These are phyloP conservation scores for Aphrophora alni DNA, from an alignment of 2,888 invertebrate species.

Conservation along the genomic window DNA sequence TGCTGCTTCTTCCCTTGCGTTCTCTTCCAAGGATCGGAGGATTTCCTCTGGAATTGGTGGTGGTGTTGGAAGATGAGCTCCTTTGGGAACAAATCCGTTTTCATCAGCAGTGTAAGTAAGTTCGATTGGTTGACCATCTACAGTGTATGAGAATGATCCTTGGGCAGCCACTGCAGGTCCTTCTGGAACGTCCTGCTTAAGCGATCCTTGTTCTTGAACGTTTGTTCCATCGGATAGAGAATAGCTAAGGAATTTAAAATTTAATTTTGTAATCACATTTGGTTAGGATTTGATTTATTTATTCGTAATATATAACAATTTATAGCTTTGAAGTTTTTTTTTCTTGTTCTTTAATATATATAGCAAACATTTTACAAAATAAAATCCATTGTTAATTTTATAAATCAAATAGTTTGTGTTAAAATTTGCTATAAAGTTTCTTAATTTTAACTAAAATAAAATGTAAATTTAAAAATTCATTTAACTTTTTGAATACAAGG, in stretches of 20 bases:
- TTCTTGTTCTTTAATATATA: too few species aligned
- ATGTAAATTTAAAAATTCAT: too few species aligned
- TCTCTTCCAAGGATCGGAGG: constrained; percentile 57
- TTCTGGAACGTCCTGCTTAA: constrained; percentile 65
- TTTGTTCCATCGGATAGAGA: constrained; percentile 60
- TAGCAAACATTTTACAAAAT: too few species aligned
- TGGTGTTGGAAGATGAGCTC: constrained; percentile 57
- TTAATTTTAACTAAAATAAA: too few species aligned
- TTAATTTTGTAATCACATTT: not conserved
- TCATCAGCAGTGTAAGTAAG: constrained; percentile 71
- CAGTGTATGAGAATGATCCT: constrained; percentile 76
- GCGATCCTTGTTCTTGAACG: constrained; percentile 59
- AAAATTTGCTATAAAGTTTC: too few species aligned
- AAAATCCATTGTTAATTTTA: too few species aligned
- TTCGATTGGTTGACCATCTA: constrained; percentile 67
- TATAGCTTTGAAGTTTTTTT: too few species aligned
- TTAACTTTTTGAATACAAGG: too few species aligned
- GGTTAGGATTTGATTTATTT: not conserved
- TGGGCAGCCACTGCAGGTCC: constrained; percentile 62
- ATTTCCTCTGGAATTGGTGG: constrained; percentile 57
- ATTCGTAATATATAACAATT: not conserved
- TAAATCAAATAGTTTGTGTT: too few species aligned
- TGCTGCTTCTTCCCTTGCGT: constrained; percentile 61
- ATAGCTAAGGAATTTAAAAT: constrained; percentile 53
- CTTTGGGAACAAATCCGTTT: constrained; percentile 71